Evolutionary conservation across 2,797 vertebrate genomes (phyloP), one percentile per base, ranked within the genome.

Genomic region (Esox lucius): DNA sequence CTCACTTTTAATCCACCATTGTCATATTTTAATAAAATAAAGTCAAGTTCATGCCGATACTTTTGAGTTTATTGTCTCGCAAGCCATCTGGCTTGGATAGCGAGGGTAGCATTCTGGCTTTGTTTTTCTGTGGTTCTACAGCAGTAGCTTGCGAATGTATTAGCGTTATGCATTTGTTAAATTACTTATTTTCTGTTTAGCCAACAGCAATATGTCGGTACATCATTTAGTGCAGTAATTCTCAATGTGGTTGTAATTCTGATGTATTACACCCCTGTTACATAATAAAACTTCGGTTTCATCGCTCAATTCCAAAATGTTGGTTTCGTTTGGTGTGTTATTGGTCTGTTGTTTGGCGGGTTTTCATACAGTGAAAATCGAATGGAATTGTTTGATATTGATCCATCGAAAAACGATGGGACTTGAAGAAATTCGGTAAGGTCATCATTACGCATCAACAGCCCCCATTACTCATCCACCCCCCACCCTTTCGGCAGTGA

Each of bases 31-130:
- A 72, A 28, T 77, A 39, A 79, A 75, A 76, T 86, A 74, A 87
- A 90, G 85, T 90, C 83, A 88, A 90, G 89, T 93, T 93, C 84
- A 88, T 72, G 85, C 84, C 49, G 75, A 83, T 82, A 76, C 83
- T 72, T 82, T 83, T 24, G 83, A 87, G 84, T 91, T 90, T 91
- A 92, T 92, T 93, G 92, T 93, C 88, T 87, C 68, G 74, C 56
- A 69, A 86, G 89, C 90, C 90, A 89, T 90, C 90, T 91, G 88
- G 85, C 88, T 81, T 1, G 83, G 81, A 88, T 82, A 83, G 86
- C 85, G 85, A 83, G 90, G 89, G 91, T 90, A 90, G 89, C 86
- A 81, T 72, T 80, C 81, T 46, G 83, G 87, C 87, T 91, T 94
- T 94, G 92, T 93, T 93, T 91, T 80, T 62, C 81, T 49, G 75